These are phyloP conservation scores for Metaphire vulgaris DNA, from an alignment of 1,140 invertebrate species.

Conservation along the genomic window DNA sequence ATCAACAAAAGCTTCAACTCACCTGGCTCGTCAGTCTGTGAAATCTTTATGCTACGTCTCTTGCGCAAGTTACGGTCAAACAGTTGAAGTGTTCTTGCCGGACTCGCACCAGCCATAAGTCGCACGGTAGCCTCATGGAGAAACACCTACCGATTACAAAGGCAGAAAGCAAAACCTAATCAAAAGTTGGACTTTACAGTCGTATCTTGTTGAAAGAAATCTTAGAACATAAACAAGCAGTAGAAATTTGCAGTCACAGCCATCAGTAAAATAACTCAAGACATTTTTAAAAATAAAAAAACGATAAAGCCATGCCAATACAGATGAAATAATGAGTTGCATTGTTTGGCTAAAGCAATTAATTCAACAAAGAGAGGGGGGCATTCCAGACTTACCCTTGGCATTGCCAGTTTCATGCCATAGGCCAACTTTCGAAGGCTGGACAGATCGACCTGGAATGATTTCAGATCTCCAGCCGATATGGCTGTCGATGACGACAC, in stretches of 20 bases:
- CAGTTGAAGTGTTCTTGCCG: slow-evolving; percentile 79
- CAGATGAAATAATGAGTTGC: no score
- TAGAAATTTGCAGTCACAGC: no score
- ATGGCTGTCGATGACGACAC: slow-evolving; percentile 27
- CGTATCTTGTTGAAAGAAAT: no score
- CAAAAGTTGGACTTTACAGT: no score
- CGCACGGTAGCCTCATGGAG: slow-evolving; percentile 84
- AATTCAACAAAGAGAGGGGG: no score
- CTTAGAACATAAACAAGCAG: no score
- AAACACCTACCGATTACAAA: slow-evolving; percentile 59
- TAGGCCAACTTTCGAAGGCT: slow-evolving; percentile 73
- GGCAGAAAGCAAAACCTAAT: no score
- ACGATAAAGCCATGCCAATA: no score
- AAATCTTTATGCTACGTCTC: slow-evolving; percentile 40
- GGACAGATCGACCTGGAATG: slow-evolving; percentile 78
- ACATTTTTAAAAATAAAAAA: no score
- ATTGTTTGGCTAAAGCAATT: no score
- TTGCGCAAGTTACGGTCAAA: slow-evolving; percentile 77
- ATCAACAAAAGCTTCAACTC: neutral
- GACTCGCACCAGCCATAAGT: slow-evolving; percentile 87
- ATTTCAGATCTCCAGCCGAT: slow-evolving; percentile 58
- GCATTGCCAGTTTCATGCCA: slow-evolving; percentile 65
- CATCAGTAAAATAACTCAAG: no score
- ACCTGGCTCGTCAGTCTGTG: neutral
- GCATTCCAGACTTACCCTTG: slow-evolving; percentile 57